Conservation (phyloP, 2,888 invertebrate genomes). For the Plusia festucae region DNA sequence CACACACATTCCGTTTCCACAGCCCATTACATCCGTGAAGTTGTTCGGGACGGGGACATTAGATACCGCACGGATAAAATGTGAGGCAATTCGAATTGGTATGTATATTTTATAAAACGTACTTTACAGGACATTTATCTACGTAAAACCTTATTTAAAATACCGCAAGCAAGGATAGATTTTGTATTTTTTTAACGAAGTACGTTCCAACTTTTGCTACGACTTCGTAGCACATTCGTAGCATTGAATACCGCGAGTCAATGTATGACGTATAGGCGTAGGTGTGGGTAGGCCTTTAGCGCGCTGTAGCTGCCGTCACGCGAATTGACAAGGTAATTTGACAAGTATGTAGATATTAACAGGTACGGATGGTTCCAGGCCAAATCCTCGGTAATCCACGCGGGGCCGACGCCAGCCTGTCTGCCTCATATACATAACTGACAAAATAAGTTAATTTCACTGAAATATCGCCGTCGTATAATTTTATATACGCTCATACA, state of each 20-base stretch:
- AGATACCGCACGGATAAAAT: slow-evolving; percentile 54
- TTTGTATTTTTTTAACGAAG: background rate
- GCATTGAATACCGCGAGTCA: slow-evolving; percentile 40
- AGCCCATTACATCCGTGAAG: slow-evolving; percentile 59
- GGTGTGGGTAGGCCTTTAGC: slow-evolving; percentile 35
- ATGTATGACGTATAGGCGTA: slow-evolving; percentile 35
- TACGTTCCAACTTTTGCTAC: slow-evolving; percentile 39
- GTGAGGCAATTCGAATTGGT: slow-evolving; percentile 48
- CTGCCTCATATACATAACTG: slow-evolving; percentile 74
- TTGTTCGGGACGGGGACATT: slow-evolving; percentile 52
- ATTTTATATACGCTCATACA: slow-evolving; percentile 61
- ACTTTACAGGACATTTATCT: slow-evolving; percentile 44
- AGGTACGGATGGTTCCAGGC: slow-evolving; percentile 45
- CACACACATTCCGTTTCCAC: slow-evolving; percentile 56
- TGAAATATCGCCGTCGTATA: slow-evolving; percentile 74
- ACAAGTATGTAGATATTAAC: slow-evolving; percentile 60
- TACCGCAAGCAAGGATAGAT: background rate
- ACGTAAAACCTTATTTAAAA: slow-evolving; percentile 31
- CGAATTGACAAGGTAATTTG: slow-evolving; percentile 60
- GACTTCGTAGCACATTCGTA: slow-evolving; percentile 55
- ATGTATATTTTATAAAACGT: slow-evolving; percentile 50
- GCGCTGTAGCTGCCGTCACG: slow-evolving; percentile 48
- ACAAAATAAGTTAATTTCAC: slow-evolving; percentile 79
- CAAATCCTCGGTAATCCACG: slow-evolving; percentile 57
- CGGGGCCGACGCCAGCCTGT: slow-evolving; percentile 75